Base-by-base conservation (phyloP, 1,140 invertebrate genomes). In the Spodoptera litura region DNA sequence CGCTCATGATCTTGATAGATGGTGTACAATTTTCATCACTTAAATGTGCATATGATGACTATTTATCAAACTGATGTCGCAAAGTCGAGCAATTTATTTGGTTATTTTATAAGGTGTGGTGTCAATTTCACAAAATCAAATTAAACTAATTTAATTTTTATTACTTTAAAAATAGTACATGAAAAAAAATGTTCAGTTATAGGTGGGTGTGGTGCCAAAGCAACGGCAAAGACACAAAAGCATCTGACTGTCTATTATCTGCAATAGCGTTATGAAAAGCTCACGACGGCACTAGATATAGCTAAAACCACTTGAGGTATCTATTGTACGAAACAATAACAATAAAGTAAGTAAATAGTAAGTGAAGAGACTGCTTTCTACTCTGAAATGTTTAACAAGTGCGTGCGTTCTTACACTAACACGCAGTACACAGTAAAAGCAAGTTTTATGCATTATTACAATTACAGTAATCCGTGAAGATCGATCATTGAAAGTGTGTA, bases 371-470 rank as follows among this genome's bases (percentile, higher is more conserved):
- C 13, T 81, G 85, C 88, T 93, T 91, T 93, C 91, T 89, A 91
- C 58, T 74, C 49, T 38, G 53, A 58, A 44, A 8, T 88, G 88
- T 86, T 85, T 80, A 84, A 87, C 80, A 58, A 81, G 84, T 79
- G 68, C 68, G 85, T 79, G 80, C 44, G 58, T 61, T 51, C 68
- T 44, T 44, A 44, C 38, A 44, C 52, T 35, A 71, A 71, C 53
- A 38, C 10, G 31, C 31, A 68, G 10, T 76, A 35, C 62, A 70
- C 77, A 86, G 89, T 89, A 89, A 88, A 90, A 91, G 89, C 27
- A 70, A 31, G 52, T 91, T 91, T 88, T 87, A 85, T 89, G 87
- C 89, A 89, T 92, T 89, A 91, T 88, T 85, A 89, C 87, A 87
- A 91, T 88, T 85, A 88, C 83, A 87, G 90, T 87, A 88, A 89